phyloP scores from a whole-genome alignment of 2,113 vertebrate genomes.

The Romanogobio albipinnatus region DNA sequence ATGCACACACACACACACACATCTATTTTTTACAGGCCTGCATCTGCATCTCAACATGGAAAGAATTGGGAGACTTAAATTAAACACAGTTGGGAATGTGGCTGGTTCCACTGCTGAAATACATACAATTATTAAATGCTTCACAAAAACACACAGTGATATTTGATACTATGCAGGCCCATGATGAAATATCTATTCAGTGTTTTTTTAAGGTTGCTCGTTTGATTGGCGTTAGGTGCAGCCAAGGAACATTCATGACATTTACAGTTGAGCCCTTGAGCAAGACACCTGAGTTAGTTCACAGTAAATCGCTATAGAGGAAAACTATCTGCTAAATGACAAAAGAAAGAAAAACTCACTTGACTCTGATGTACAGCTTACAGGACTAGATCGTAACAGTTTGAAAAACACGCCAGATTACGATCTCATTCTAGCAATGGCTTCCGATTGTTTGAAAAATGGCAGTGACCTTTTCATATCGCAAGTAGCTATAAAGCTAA shows the following conservation, averaged over 20 bases:
- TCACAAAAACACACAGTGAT: not conserved
- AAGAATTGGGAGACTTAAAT: not conserved
- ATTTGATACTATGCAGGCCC: not conserved
- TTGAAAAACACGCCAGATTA: not conserved
- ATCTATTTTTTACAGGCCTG: not conserved
- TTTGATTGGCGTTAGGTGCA: not conserved
- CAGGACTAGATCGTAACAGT: not conserved
- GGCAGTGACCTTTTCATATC: not conserved
- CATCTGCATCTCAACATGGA: slow-evolving; percentile 9
- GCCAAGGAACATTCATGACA: not conserved
- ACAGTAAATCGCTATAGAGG: not conserved
- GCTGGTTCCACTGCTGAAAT: not conserved
- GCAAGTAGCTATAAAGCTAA: not conserved
- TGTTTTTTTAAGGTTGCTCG: not conserved
- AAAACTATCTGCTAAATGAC: slow-evolving; percentile 7
- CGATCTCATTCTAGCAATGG: not conserved
- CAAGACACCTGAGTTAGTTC: not conserved
- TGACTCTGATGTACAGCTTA: not conserved
- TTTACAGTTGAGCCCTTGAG: not conserved
- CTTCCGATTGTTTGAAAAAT: not conserved
- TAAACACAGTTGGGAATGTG: slow-evolving; percentile 8
- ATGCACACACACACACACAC: not conserved
- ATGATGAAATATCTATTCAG: slow-evolving; percentile 3
- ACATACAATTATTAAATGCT: not conserved
- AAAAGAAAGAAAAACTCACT: not conserved